Percentiles rank a stretch among this genome's conserved stretches.
Conservation (phyloP, 2,888 invertebrate genomes). For the Amphiduros pacificus region DNA sequence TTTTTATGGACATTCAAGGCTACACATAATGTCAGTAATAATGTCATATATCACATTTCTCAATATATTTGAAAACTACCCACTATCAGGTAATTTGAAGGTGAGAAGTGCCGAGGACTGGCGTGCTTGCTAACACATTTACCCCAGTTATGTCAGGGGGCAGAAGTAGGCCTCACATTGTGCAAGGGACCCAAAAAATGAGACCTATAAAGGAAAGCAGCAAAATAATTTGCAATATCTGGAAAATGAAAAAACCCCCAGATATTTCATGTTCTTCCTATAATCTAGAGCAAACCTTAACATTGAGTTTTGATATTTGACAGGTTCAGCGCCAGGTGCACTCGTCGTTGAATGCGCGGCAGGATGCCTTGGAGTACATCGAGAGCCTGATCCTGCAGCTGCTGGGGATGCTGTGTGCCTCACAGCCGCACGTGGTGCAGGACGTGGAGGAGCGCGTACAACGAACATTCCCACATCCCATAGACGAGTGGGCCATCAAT, state of each 20-base stretch:
- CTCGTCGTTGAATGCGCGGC: conserved; percentile 65
- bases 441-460: conserved; percentile 93
- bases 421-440: conserved; percentile 50
- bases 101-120: no score
- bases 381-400: conserved; percentile 85
- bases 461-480: conserved; percentile 90
- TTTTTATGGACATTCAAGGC: no score
- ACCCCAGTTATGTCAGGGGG: no score
- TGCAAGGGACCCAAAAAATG: no score
- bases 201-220: no score
- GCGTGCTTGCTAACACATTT: no score
- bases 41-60: no score
- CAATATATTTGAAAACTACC: no score
- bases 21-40: no score
- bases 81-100: no score
- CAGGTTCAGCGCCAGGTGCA: conserved; percentile 78
- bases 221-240: background rate
- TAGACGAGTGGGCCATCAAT: conserved; percentile 88
- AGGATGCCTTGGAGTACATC: conserved; percentile 89
- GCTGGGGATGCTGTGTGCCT: conserved; percentile 82
- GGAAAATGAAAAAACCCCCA: background rate
- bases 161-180: no score
- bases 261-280: background rate
- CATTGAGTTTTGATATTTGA: conserved; percentile 3
- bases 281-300: background rate